Percentiles rank a stretch among this genome's conserved stretches.
These are phyloP conservation scores for Crocallis elinguaria DNA, from an alignment of 2,888 invertebrate species.

Conservation along the genomic window DNA sequence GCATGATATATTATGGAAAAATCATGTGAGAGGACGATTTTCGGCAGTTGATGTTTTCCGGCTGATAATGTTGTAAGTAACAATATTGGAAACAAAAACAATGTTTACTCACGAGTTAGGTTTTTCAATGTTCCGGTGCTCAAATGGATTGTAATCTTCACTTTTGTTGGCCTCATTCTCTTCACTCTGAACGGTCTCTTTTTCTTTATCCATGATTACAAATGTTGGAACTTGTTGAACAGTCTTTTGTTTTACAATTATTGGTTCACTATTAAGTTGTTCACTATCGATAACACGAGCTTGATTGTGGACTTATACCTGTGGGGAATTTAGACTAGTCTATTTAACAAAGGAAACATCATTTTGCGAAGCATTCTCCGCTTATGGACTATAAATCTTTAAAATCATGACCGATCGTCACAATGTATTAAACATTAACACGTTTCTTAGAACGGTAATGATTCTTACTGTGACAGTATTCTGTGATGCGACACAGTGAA, in stretches of 20 bases:
- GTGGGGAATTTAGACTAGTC: too few species aligned
- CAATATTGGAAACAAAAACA: background rate
- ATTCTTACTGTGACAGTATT: conserved; percentile 2
- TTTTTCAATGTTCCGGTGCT: conserved; percentile 66
- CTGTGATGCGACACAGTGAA: too few species aligned
- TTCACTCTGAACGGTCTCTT: background rate
- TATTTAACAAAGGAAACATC: too few species aligned
- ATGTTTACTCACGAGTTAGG: conserved; percentile 70
- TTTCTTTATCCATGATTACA: conserved; percentile 6
- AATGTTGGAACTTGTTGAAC: background rate
- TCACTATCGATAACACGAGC: background rate
- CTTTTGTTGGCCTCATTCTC: conserved; percentile 1
- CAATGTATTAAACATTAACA: background rate
- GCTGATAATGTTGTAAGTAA: too few species aligned
- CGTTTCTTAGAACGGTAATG: conserved; percentile 2
- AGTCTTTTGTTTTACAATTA: background rate
- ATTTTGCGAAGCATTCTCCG: too few species aligned
- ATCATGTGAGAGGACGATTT: too few species aligned
- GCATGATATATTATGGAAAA: too few species aligned
- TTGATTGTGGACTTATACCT: too few species aligned
- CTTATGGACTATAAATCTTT: background rate
- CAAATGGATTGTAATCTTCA: conserved; percentile 67
- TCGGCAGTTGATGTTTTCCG: too few species aligned
- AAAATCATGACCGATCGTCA: background rate
- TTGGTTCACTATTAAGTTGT: background rate